phyloP scores from a whole-genome alignment of 2,113 vertebrate species.

The Ellobius talpinus region DNA sequence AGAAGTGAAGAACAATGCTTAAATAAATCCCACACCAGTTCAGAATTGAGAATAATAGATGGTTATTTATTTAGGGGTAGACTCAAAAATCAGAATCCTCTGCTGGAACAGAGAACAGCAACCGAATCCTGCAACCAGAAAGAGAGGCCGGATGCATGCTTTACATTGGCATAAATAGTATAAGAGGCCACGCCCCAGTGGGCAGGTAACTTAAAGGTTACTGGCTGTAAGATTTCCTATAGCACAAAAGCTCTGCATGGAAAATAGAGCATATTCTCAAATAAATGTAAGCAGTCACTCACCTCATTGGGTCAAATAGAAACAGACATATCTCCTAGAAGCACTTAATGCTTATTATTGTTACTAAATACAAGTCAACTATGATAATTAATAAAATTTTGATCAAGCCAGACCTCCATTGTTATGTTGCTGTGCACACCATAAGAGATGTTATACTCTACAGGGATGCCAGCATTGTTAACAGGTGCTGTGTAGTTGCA shows the following conservation, averaged over 20 bases:
- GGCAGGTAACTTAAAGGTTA: too few relatives aligned
- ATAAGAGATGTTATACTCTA: not conserved
- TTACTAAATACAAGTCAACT: slow-evolving; percentile 3
- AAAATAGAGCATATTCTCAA: slow-evolving; percentile 56
- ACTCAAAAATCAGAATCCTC: too few relatives aligned
- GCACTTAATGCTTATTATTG: not conserved
- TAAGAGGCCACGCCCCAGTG: too few relatives aligned
- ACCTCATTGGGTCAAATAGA: not conserved
- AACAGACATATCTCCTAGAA: slow-evolving; percentile 12
- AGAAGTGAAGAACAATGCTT: not conserved
- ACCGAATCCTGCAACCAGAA: too few relatives aligned
- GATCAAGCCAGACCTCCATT: not conserved
- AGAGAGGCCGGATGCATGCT: too few relatives aligned
- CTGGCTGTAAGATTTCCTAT: too few relatives aligned
- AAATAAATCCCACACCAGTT: too few relatives aligned
- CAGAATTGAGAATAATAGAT: too few relatives aligned
- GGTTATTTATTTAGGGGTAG: too few relatives aligned
- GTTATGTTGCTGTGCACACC: not conserved
- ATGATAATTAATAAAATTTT: not conserved
- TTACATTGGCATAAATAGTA: too few relatives aligned
- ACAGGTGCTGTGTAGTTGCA: not conserved
- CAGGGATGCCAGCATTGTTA: not conserved
- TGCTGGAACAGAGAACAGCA: too few relatives aligned
- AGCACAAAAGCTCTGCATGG: not conserved
- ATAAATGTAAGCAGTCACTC: slow-evolving; percentile 11